Percentiles rank a stretch among this genome's conserved stretches.
These are phyloP conservation scores for Anguilla anguilla DNA, from an alignment of 2,797 vertebrate genomes.

Conservation along the genomic window DNA sequence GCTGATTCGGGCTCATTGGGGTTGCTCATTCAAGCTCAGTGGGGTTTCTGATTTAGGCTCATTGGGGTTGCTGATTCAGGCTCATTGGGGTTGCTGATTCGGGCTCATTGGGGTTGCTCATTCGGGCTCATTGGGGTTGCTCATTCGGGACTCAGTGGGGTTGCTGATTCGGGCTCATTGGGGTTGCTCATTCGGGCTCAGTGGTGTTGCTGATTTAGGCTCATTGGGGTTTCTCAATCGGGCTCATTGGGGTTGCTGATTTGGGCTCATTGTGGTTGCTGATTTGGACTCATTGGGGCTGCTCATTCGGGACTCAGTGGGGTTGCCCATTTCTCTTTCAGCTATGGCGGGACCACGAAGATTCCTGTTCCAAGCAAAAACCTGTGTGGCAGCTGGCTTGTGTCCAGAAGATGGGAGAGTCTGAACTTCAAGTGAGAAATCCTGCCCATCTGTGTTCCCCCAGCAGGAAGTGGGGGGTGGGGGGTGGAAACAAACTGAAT, in stretches of 20 bases:
- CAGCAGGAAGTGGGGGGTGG: neutral
- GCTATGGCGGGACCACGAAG: neutral
- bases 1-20: no score
- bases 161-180: no score
- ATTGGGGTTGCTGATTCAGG: neutral
- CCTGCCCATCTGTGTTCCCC: no score
- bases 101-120: no score
- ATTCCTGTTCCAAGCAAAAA: neutral
- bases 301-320: neutral
- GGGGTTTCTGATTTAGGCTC: no score
- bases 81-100: neutral
- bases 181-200: neutral
- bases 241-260: neutral
- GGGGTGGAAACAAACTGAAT: neutral
- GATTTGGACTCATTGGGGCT: neutral
- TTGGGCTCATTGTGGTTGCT: neutral
- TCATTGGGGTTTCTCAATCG: neutral
- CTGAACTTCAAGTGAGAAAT: slow-evolving; percentile 20
- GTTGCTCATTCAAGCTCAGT: no score
- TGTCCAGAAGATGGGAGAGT: neutral
- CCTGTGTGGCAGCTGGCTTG: neutral
- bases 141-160: no score
- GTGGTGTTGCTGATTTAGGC: neutral
- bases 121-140: neutral
- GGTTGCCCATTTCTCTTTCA: neutral